Evolutionary conservation across 2,113 vertebrate genomes (phyloP), one percentile per base, ranked within the genome.

Genomic region (Callospermophilus lateralis): DNA sequence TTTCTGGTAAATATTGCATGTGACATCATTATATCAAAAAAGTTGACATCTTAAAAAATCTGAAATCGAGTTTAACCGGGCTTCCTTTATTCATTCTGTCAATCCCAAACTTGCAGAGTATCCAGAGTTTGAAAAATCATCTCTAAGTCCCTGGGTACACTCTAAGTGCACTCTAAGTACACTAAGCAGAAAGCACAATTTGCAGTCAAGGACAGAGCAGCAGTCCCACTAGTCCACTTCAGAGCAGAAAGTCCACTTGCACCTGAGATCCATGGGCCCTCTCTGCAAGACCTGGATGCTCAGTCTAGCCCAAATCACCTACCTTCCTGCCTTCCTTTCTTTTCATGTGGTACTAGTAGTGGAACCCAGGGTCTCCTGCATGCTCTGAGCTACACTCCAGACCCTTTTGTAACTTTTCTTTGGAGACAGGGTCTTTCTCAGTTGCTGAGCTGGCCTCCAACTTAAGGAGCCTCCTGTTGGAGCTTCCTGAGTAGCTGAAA

Each of bases 281-380:
- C 10, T 26, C 24, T 48, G 77, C 0, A 24, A n/a, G 70, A 91
- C 12, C 55, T 26, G 55, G 4, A 20, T 73, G 19, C 42, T 76
- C 1, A 4, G 28, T 45, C 48, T 0, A 20, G 9, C 6, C 7
- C 22, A 11, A 30, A 61, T 20, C 19, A 16, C 55, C 16, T 55
- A 19, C 55, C 58, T 26, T 26, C 20, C 8, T 8, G 24, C 58
- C 58, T 26, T 61, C 58, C 58, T 61, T 61, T 24, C 58, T 11
- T 51, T 51, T 51, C 51, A 20, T 16, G 55, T 55, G 55, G 55
- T 55, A 55, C 51, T 16, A 16, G 55, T 55, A 55, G 17, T 55
- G 20, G 58, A 61, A 61, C 58, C 58, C 58, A 61, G 8, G 58
- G 24, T 24, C 58, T 26, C 24, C 20, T 26, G 58, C 58, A 26